Conservation (phyloP, 2,888 invertebrate species). For the Cheilosia variabilis region DNA sequence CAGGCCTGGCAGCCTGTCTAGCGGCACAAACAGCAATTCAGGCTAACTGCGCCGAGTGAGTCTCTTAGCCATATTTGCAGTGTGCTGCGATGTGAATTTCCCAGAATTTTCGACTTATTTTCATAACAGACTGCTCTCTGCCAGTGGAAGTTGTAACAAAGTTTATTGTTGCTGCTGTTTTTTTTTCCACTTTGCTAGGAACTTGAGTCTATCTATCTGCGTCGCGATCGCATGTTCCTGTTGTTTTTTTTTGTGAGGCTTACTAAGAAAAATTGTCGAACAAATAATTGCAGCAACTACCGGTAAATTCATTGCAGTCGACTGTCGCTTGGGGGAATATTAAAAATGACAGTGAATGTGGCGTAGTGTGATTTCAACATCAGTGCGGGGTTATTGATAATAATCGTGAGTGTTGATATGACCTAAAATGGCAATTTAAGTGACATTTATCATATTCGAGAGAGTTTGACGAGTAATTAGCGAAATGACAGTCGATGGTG, state of each 20-base stretch:
- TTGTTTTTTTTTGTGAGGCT: slow-evolving; percentile 5
- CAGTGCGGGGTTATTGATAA: slow-evolving; percentile 7
- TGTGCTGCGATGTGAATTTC: slow-evolving; percentile 57
- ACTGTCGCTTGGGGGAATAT: slow-evolving; percentile 11
- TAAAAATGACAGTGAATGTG: slow-evolving; percentile 7
- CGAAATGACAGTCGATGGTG: neutral
- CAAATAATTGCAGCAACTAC: slow-evolving; percentile 51
- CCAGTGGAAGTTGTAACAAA: slow-evolving; percentile 46
- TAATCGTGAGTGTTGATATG: slow-evolving; percentile 23
- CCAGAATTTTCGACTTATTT: slow-evolving; percentile 69
- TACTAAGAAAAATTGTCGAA: slow-evolving; percentile 38
- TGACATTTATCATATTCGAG: slow-evolving; percentile 8
- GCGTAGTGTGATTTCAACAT: slow-evolving; percentile 12
- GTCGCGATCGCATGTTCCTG: slow-evolving; percentile 14
- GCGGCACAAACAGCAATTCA: slow-evolving; percentile 34
- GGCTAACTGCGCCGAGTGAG: slow-evolving; percentile 42
- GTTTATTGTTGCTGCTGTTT: slow-evolving; percentile 39
- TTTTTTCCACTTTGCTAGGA: slow-evolving; percentile 23
- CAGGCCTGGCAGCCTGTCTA: slow-evolving; percentile 34
- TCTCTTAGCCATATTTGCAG: slow-evolving; percentile 61
- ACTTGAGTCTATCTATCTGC: slow-evolving; percentile 16
- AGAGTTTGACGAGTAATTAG: neutral
- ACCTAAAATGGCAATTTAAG: neutral
- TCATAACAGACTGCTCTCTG: slow-evolving; percentile 49
- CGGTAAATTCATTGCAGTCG: neutral